A percentile compares a stretch with the other conserved stretches of the same genome.
Conservation (phyloP, 2,888 invertebrate species). For the Ophion slaviceki region DNA sequence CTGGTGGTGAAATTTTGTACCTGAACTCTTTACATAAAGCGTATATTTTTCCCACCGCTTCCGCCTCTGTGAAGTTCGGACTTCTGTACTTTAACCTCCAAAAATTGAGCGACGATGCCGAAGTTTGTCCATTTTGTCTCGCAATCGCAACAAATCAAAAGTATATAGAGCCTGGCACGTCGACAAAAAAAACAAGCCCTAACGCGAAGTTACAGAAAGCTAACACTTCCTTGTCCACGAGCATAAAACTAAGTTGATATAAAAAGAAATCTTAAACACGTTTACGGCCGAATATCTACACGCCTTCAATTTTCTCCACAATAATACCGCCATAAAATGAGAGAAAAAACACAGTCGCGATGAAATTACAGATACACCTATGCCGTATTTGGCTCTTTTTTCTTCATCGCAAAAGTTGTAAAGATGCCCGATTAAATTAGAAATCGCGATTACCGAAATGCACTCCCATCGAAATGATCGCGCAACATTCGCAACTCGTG, state of each 20-base stretch:
- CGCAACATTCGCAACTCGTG: slow-evolving; percentile 1
- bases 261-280: background rate
- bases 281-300: background rate
- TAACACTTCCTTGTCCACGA: background rate
- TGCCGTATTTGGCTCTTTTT: background rate
- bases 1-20: too few species aligned
- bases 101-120: too few species aligned
- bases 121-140: too few species aligned
- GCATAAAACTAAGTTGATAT: background rate
- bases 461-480: background rate
- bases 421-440: background rate
- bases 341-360: background rate
- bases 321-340: background rate
- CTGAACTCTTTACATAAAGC: too few species aligned
- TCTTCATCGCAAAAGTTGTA: slow-evolving; percentile 5
- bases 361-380: background rate
- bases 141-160: too few species aligned
- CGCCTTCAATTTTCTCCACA: background rate
- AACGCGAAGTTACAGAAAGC: background rate
- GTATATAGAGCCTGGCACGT: too few species aligned
- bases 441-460: background rate
- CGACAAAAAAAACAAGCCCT: too few species aligned
- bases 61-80: too few species aligned
- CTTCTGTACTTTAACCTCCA: too few species aligned
- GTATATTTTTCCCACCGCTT: too few species aligned